Evolutionary conservation across 2,113 vertebrate genomes (phyloP), one percentile per base, ranked within the genome.

Genomic region (Athene noctua): DNA sequence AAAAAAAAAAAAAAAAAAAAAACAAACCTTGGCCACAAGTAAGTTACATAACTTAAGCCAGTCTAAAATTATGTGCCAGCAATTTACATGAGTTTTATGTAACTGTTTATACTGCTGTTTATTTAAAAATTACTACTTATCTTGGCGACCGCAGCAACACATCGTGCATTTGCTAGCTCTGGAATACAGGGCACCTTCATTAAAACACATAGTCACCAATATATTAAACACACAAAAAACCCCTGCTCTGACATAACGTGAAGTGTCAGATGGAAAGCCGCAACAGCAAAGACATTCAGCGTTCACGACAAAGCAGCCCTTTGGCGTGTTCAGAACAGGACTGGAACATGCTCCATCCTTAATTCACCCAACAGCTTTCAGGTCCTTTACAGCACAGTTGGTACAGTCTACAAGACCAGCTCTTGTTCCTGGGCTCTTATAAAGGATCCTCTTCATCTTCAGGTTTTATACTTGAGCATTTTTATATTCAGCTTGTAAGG

Each of bases 41-140:
- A 80, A 86, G 96, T 96, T 97, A 96, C 96, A 97, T 97, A 97
- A 97, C 93, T 97, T 96, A 96, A 96, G 95, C 91, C 94, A 97
- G 95, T 95, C 95, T 97, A 97, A 96, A 97, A 97, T 96, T 96
- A 95, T 95, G 96, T 97, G 96, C 97, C 97, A 97, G 96, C 96
- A 97, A 96, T 96, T 97, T 97, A 95, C 95, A 96, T 96, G 94
- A 96, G 97, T 98, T 98, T 97, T 98, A 97, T 98, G 96, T 97
- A 97, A 97, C 96, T 97, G 96, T 97, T 98, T 97, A 97, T 97
- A 97, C 94, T 97, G 97, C 92, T 97, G 97, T 97, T 98, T 98
- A 97, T 98, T 97, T 97, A 96, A 97, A 98, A 97, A 97, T 96
- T 93, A 96, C 96, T 97, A 97, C 97, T 97, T 98, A 97, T 92